A percentile compares a stretch with the other conserved stretches of the same genome.
phyloP scores from a whole-genome alignment of 2,113 vertebrate species.

The Tyrannus savana region DNA sequence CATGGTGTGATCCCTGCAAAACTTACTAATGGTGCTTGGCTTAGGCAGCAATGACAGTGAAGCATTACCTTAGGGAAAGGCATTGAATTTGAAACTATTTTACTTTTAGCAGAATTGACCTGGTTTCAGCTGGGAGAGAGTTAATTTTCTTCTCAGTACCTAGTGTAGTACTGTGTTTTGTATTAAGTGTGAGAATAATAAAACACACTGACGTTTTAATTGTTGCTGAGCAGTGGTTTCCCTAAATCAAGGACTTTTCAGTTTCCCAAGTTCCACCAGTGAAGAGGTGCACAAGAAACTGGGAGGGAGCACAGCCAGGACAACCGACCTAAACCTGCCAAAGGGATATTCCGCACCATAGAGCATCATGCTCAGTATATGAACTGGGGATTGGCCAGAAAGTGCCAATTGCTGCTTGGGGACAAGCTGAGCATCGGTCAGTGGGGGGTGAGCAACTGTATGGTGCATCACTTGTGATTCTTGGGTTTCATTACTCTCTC shows the following conservation, averaged over 20 bases:
- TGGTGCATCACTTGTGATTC: background rate
- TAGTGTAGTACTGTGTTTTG: background rate
- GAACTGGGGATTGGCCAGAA: background rate
- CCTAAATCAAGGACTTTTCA: background rate
- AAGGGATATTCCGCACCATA: background rate
- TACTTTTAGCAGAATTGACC: background rate
- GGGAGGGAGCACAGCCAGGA: background rate
- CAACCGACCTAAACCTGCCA: background rate
- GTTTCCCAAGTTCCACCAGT: background rate
- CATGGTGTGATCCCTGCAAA: background rate
- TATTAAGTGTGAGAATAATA: background rate
- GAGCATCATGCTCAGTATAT: background rate
- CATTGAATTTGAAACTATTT: background rate
- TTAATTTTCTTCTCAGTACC: background rate
- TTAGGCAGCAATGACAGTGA: background rate
- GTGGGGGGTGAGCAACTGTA: background rate
- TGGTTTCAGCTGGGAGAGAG: background rate
- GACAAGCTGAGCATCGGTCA: background rate
- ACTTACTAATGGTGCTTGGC: background rate
- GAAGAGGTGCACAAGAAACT: background rate
- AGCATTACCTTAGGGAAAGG: background rate
- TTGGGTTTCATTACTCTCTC: background rate
- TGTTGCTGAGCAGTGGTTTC: background rate
- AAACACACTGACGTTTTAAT: background rate
- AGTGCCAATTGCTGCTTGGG: background rate